Conservation (phyloP, 2,888 invertebrate species). For the Thymelicus lineola region DNA sequence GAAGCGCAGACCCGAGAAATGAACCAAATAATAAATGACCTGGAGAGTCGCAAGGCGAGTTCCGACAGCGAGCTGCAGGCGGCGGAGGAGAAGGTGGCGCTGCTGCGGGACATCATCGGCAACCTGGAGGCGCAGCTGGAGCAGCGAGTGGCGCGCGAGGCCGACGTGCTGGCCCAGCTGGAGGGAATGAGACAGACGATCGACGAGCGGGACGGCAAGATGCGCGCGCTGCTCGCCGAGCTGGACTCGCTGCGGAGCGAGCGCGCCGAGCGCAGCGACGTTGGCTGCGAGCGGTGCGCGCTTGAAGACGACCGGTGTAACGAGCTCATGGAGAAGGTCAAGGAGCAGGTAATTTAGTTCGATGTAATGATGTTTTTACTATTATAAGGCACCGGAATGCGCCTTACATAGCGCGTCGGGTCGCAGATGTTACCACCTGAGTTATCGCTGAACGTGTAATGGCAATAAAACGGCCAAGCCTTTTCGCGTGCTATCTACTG, state of each 20-base stretch:
- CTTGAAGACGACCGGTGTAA: constrained; percentile 60
- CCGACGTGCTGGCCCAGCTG: constrained; percentile 85
- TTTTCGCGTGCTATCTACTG: no score
- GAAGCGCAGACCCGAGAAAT: constrained; percentile 91
- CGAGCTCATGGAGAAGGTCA: constrained; percentile 65
- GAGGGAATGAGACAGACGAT: constrained; percentile 83
- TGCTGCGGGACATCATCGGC: constrained; percentile 91
- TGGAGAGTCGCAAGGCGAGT: constrained; percentile 86
- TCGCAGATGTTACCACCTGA: no score
- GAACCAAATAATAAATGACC: constrained; percentile 85
- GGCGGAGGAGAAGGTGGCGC: constrained; percentile 90
- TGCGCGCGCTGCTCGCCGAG: constrained; percentile 82
- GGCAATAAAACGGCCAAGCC: no score
- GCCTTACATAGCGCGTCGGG: no score
- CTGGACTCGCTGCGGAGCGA: constrained; percentile 80
- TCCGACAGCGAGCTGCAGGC: constrained; percentile 90
- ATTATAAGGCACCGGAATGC: no score
- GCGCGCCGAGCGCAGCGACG: constrained; percentile 68
- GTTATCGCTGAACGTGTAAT: no score
- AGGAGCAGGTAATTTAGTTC: constrained; percentile 63
- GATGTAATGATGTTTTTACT: not conserved
- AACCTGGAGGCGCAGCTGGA: constrained; percentile 92
- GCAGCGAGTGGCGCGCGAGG: constrained; percentile 86
- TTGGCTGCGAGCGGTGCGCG: constrained; percentile 62
- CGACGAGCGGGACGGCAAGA: constrained; percentile 83